Percentiles rank a stretch among this genome's conserved stretches.
These are phyloP conservation scores for Plebejus argus DNA, from an alignment of 2,888 invertebrate species.

Conservation along the genomic window DNA sequence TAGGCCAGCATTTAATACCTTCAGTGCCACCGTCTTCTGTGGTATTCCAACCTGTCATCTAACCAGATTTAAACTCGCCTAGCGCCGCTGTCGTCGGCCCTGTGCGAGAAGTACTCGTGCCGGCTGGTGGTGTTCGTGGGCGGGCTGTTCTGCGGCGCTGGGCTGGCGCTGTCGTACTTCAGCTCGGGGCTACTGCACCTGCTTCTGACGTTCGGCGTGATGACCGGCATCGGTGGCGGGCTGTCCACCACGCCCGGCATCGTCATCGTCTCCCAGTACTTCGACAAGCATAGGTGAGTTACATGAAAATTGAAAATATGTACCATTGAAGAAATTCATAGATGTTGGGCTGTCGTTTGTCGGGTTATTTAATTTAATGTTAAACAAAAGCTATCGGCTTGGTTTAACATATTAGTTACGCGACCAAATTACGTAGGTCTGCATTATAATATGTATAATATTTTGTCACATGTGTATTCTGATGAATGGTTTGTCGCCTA, in stretches of 20 bases:
- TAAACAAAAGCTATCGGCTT: too few relatives aligned
- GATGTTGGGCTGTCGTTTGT: too few relatives aligned
- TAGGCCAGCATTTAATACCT: too few relatives aligned
- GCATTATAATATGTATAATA: too few relatives aligned
- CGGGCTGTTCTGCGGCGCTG: conserved; percentile 86
- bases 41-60: too few relatives aligned
- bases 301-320: not conserved
- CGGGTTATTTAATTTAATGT: too few relatives aligned
- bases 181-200: conserved; percentile 85
- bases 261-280: conserved; percentile 89
- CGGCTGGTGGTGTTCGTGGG: conserved; percentile 86
- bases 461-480: too few relatives aligned
- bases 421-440: too few relatives aligned
- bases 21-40: too few relatives aligned
- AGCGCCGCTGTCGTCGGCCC: conserved; percentile 87
- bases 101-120: conserved; percentile 86
- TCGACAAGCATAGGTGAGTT: conserved; percentile 84
- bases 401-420: too few relatives aligned
- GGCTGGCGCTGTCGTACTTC: conserved; percentile 85
- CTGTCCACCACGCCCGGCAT: conserved; percentile 90
- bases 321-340: too few relatives aligned
- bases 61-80: conserved; percentile 36
- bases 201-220: conserved; percentile 86
- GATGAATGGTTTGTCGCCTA: not conserved
- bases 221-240: conserved; percentile 89